Evolutionary conservation across 2,113 vertebrate genomes (phyloP), one percentile per base, ranked within the genome.

Genomic region (Psittacara wagleri): DNA sequence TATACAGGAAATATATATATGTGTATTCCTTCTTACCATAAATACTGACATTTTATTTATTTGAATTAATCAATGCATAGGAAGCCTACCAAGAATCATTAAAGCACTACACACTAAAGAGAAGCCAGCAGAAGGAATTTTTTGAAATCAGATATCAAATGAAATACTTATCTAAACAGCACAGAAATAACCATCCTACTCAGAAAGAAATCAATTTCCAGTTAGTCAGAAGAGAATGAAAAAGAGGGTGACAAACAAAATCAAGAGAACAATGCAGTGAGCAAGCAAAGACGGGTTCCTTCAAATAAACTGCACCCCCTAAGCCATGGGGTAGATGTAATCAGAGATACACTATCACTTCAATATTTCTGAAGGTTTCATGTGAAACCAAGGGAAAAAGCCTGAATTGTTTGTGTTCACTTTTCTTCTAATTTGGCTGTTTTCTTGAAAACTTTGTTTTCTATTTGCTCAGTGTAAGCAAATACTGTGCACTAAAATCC

Each of bases 181-280:
- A 86, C 81, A 79, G 62, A 94, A 96, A 96, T 88, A 83, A 83
- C 73, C 39, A 48, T 49, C 48, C 13, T 83, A 54, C 55, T 86
- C 72, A 66, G 82, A 79, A 88, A 89, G n/a, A 89, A 82, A 95
- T 97, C 91, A 87, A 96, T 96, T 93, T 96, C 77, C 76, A 91
- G 80, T 78, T 86, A 94, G 59, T 80, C 78, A 83, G 51, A 79
- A 8, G 13, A 90, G 15, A 93, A 88, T 5, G 8, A 44, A 55
- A 73, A 52, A 48, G 17, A 54, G 6, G 7, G 16, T 81, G 61
- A 75, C 68, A 83, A 66, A 82, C 14, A 74, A 93, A 95, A 92
- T 74, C 44, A 67, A 80, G 37, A 77, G 23, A 39, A 83, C 27
- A 63, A 61, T 20, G 13, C 39, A 90, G 78, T 61, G 55, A 88